Base-by-base conservation (phyloP, 2,888 invertebrate genomes). In the Agelastica alni region DNA sequence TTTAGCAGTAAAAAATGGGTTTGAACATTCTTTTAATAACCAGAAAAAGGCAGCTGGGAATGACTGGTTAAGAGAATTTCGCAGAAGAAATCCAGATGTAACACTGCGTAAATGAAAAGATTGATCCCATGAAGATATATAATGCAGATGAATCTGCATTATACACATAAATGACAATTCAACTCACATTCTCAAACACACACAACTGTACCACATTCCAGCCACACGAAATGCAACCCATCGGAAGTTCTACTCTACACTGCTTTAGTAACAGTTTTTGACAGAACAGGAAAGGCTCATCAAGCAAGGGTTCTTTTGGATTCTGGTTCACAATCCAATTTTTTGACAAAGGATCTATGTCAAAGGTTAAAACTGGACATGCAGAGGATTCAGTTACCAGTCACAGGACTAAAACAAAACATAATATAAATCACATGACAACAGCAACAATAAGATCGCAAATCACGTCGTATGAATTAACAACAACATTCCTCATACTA, bases 51-150 rank as follows among this genome's bases (percentile, higher is more conserved):
- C 26, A 16, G 48, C 53, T 9, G 41, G 41, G 18, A 17, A 48
- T 18, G 53, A 54, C 17, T 43, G 42, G 53, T 32, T 53, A 48
- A 41, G 47, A 41, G 47, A 22, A 42, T 53, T 41, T 41, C 46
- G 46, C 10, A 47, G 47, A 48, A 47, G 53, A 39, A 47, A 53
- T 13, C 7, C 13, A 13, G 14, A 32, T 4, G 3, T 13, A 4
- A n/a, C 18, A 28, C 5, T 30, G 16, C 7, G n/a, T 7, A 31
- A 10, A 31, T 10, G 9, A 30, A n/a, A 30, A 3, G 2, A 30
- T 30, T 14, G 34, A 34, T 34, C 34, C 34, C 14, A 34, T 34
- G 14, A 34, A 34, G 34, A 37, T 51, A 12, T 51, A 43, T 36
- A 54, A 54, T 49, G 28, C 28, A 20, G 54, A 49, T 41, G 39